Evolutionary conservation across 2,113 vertebrate species (phyloP), one percentile per base, ranked within the genome.

Genomic region (Catharus fuscescens): DNA sequence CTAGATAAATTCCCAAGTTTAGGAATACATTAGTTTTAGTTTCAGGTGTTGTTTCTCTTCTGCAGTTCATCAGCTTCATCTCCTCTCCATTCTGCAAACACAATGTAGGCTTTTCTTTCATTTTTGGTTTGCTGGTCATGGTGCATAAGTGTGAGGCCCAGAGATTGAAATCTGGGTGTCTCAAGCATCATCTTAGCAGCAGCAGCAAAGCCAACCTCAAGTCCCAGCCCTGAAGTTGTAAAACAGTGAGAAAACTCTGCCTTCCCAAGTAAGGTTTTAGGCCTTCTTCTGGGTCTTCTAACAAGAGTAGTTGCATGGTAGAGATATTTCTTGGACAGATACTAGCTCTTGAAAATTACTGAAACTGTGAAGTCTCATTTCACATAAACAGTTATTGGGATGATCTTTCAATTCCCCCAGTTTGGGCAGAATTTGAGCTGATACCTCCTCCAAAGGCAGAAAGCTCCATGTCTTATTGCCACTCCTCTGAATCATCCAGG

Each of bases 401-500:
- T 3, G 1, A 82, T 57, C 78, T 86, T 82, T 54, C 31, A 82
- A 44, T 52, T 91, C 42, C 66, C 29, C 54, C 54, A 61, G 45
- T 42, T 47, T 47, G 79, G 74, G 44, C 76, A 85, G 66, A 85
- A 80, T 70, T 56, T 66, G 48, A 92, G 32, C 87, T 40, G 29
- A 14, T 52, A 14, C 45, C 26, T 78, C 38, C 28, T 85, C 38
- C 53, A 66, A 72, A 90, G 28, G 42, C 59, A 77, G 73, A 91
- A 82, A 47, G 26, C 38, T 92, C 80, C 40, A 6, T 73, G 20
- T 44, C 64, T 94, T 95, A 78, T 71, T 92, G 72, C 74, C 76
- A 92, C 47, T 86, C 8, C 29, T 89, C 72, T 95, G 85, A 95
- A 50, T 90, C 85, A 94, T 50, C 31, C 92, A 91, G 90, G 90